Evolutionary conservation across 64 coral and sea anemone genomes (phyloP).

Genomic region (Acropora tenuis): DNA sequence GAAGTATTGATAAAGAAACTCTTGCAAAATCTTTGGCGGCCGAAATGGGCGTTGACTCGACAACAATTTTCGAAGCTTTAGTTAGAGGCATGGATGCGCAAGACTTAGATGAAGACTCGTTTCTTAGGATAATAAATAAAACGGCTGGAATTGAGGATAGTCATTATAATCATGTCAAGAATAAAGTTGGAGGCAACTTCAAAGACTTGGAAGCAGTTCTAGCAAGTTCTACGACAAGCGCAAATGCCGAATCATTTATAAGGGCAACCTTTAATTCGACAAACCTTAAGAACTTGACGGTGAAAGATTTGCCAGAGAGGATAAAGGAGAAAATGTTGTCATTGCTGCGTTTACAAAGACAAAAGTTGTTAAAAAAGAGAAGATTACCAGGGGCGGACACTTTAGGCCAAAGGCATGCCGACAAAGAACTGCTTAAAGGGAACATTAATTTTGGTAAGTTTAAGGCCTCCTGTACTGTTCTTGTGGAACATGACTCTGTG

Average conservation of each 20-base stretch:
- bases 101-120: conserved; percentile 31
- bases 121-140: neutral
- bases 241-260: neutral
- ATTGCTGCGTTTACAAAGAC: conserved; percentile 7
- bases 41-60: neutral
- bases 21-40: neutral
- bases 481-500: too few species aligned
- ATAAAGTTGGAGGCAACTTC: conserved; percentile 4
- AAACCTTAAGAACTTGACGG: neutral
- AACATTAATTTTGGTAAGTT: neutral
- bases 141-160: conserved; percentile 45
- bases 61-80: neutral
- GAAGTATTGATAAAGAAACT: neutral
- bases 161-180: conserved; percentile 28
- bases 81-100: neutral
- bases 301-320: conserved; percentile 24
- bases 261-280: neutral
- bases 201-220: neutral
- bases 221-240: neutral
- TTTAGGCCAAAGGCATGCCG: neutral
- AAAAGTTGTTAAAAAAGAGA: neutral
- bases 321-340: neutral
- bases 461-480: too few species aligned
- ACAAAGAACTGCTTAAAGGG: neutral
- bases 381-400: neutral